Evolutionary conservation across 1,140 invertebrate genomes (phyloP), one percentile per base, ranked within the genome.

Genomic region (Venustaconcha ellipsiformis): DNA sequence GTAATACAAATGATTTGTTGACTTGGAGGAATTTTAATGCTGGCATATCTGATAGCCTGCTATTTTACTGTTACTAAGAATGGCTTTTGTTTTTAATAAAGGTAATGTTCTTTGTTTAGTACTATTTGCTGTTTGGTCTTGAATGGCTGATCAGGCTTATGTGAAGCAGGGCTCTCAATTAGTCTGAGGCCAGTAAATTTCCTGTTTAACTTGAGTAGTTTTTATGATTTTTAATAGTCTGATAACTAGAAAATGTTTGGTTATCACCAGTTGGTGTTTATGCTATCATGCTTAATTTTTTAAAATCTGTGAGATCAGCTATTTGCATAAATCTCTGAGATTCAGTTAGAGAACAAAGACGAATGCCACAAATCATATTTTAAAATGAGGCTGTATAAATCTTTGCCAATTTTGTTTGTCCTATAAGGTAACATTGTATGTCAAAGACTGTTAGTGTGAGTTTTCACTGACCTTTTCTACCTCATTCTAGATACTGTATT

Each of bases 1-100:
- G 89, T 89, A 69, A 70, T 71, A 48, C 18, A 63, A 62, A 62
- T 26, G 15, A 23, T 20, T 20, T 18, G 5, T 30, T 26, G 58
- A 20, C n/a, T 15, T 14, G 26, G 15, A 60, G 17, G 4, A 1
- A 17, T 18, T n/a, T 23, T n/a, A 8, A 8, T n/a, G 6, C 59
- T 8, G 8, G 23, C 59, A 8, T 62, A 23, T 11, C 59, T 13
- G 6, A n/a, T 62, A 11, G 23, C 18, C 3, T 62, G 59, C 13
- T 23, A 62, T 23, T 8, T 8, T n/a, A 62, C 23, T 30, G 37
- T 18, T 20, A 64, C 23, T 5, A 14, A 20, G 23, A 64, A 17
- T 26, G n/a, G 63, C 20, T 64, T 14, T 14, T 20, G 14, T 18
- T 14, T 20, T 12, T 23, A 18, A n/a, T 23, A 18, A 62, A n/a